Conservation (phyloP, 2,113 vertebrate species). For the Oceanodroma tethys region DNA sequence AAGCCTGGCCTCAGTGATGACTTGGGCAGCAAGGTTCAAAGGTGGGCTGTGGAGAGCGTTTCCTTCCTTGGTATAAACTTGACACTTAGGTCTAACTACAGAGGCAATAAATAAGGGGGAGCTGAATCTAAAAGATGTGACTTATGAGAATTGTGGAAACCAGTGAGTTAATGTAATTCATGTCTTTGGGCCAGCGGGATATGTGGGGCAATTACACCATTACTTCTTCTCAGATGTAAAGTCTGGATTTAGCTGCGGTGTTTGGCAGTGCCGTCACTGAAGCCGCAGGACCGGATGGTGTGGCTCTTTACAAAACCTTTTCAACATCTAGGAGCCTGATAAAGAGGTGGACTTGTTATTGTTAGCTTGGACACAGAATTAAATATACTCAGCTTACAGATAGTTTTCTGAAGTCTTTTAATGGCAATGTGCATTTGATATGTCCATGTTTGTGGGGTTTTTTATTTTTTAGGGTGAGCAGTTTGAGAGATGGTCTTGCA, state of each 20-base stretch:
- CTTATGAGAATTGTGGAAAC: not conserved
- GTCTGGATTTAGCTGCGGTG: not conserved
- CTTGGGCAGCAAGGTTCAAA: not conserved
- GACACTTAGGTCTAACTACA: too few relatives aligned
- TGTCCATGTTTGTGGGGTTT: not conserved
- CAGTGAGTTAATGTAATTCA: rapidly evolving
- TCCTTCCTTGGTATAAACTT: not conserved
- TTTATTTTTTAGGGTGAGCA: not conserved
- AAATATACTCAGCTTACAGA: not conserved
- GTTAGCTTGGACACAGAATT: not conserved
- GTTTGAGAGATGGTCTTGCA: not conserved
- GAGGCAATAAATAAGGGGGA: not conserved
- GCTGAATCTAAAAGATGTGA: not conserved
- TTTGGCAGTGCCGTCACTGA: not conserved
- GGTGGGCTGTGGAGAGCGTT: not conserved
- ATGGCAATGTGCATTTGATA: not conserved
- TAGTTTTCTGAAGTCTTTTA: rapidly evolving
- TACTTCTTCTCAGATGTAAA: not conserved
- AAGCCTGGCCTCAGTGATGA: not conserved
- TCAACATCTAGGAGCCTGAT: not conserved
- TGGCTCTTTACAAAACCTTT: not conserved
- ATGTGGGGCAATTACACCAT: rapidly evolving
- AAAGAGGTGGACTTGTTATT: not conserved
- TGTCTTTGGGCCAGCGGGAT: not conserved
- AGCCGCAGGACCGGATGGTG: not conserved